Base-by-base conservation (phyloP, 2,113 vertebrate genomes). In the Cepphus grylle region DNA sequence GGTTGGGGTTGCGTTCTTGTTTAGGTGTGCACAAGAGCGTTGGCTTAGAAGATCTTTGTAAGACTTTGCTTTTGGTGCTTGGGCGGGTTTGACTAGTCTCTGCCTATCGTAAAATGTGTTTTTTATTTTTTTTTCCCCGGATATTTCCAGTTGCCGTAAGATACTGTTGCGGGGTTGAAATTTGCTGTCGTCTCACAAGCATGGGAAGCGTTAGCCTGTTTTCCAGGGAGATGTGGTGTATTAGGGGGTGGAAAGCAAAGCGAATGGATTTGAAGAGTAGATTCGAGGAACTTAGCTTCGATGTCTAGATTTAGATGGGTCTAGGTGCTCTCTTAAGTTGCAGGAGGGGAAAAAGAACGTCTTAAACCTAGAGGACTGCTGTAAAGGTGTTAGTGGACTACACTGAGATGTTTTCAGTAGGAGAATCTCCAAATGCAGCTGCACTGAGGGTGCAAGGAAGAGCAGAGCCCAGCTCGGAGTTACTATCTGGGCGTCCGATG, bases 1-100 rank as follows among this genome's bases (percentile, higher is more conserved):
- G 5, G 20, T 65, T 27, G 58, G 27, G 22, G 21, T 19, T n/a
- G 4, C 80, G 86, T 87, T 87, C 92, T 71, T 81, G 72, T 93
- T 80, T 40, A 94, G 42, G 5, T 42, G 22, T 6, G 25, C 78
- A 34, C 26, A 21, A 5, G 21, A 91, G 50, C 32, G 6, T 87
- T 85, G 81, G 20, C 45, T 91, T 90, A 29, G 88, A 86, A 92
- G 52, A 70, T 93, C 77, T 91, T 66, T 90, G 59, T 71, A 87
- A 82, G 61, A 8, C 78, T 42, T 65, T 81, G 27, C 45, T 38
- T 36, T 23, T 42, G 36, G 55, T 73, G 1, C 32, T 19, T 32
- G 67, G 76, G 40, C 61, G 88, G 90, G 14, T 62, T 58, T 10
- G 61, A 71, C 56, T 43, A 25, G 52, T 61, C 11, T 59, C 78